A percentile compares a stretch with the other conserved stretches of the same genome.
These are phyloP conservation scores for Megaceryle alcyon DNA, from an alignment of 2,797 vertebrate species.

Conservation along the genomic window DNA sequence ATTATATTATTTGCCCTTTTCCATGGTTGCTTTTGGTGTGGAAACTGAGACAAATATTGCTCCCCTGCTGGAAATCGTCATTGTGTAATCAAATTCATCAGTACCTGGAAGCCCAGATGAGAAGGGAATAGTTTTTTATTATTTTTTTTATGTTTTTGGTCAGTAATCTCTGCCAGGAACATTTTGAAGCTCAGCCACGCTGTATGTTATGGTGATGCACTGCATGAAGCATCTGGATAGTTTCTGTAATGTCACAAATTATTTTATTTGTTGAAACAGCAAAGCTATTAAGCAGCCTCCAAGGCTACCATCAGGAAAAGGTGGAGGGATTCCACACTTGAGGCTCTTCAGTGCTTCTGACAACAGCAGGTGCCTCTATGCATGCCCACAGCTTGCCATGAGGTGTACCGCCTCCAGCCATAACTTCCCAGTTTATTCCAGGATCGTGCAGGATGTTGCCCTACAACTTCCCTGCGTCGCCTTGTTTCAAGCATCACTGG, in stretches of 20 bases:
- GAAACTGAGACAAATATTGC: conserved; percentile 46
- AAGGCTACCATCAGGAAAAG: neutral
- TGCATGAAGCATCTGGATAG: neutral
- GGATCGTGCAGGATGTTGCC: neutral
- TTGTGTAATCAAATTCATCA: neutral
- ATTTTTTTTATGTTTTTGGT: neutral
- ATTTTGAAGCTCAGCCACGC: neutral
- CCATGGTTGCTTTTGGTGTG: conserved; percentile 43
- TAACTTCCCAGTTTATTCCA: neutral
- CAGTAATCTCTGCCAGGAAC: neutral
- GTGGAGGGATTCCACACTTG: neutral
- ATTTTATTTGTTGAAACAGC: neutral
- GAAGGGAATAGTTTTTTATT: neutral
- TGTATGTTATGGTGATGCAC: neutral
- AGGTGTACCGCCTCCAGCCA: neutral
- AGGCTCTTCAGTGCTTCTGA: neutral
- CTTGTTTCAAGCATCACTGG: neutral
- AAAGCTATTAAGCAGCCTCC: neutral
- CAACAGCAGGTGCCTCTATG: neutral
- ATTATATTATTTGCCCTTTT: conserved; percentile 62
- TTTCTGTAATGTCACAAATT: neutral
- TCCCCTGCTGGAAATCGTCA: conserved; percentile 32
- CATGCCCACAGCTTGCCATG: neutral
- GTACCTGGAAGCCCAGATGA: neutral
- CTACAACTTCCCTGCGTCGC: neutral